phyloP scores from a whole-genome alignment of 2,888 invertebrate species.

The Apodemia hepburni region DNA sequence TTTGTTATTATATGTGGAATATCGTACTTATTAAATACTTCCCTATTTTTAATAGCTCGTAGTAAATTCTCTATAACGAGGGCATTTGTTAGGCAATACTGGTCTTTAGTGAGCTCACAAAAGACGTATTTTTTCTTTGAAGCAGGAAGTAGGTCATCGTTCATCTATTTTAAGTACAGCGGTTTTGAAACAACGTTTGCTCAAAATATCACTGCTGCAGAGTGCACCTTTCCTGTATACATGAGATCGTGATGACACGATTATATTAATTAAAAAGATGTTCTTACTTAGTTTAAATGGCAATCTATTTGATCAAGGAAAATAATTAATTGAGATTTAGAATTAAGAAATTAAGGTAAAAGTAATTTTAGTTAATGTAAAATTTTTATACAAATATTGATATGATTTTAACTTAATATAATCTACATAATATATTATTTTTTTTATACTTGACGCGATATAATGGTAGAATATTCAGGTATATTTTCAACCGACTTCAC shows the following conservation, averaged over 20 bases:
- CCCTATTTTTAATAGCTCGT: conserved; percentile 21
- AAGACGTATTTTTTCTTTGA: conserved; percentile 40
- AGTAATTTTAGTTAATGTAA: too few relatives aligned
- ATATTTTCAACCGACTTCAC: too few relatives aligned
- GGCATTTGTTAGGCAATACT: conserved; percentile 23
- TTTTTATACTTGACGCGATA: too few relatives aligned
- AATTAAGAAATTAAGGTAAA: too few relatives aligned
- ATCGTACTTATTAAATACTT: conserved; percentile 27
- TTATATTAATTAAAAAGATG: neutral
- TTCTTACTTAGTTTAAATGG: too few relatives aligned
- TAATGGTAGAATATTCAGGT: too few relatives aligned
- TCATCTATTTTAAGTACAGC: conserved; percentile 59
- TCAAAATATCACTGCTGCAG: conserved; percentile 64
- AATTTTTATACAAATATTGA: too few relatives aligned
- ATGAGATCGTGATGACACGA: conserved; percentile 35
- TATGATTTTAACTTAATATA: too few relatives aligned
- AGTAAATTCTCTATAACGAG: conserved; percentile 23
- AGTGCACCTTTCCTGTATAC: conserved; percentile 52
- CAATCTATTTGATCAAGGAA: too few relatives aligned
- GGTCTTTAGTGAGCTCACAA: conserved; percentile 20
- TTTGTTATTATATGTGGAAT: neutral
- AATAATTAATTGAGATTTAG: too few relatives aligned
- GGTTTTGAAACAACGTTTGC: conserved; percentile 52
- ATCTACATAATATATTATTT: too few relatives aligned
- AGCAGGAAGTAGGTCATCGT: conserved; percentile 62